A percentile compares a stretch with the other conserved stretches of the same genome.
Evolutionary conservation across 2,113 vertebrate species (phyloP).

Genomic region (Alligator sinensis): DNA sequence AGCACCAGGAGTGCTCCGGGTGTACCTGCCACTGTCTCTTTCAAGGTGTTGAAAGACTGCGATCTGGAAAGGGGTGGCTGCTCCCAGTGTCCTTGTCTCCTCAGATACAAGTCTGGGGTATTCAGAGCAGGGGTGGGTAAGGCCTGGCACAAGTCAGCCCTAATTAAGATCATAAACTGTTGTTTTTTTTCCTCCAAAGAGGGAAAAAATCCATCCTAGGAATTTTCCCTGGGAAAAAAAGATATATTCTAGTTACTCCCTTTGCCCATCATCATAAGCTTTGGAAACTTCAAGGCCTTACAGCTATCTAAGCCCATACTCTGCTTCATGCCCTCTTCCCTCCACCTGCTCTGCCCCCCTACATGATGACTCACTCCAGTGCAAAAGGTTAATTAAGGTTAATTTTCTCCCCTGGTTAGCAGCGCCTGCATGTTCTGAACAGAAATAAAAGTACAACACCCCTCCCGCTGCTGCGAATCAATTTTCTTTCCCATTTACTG

Average conservation of each 20-base stretch:
- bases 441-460: conserved; percentile 72
- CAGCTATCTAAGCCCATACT: conserved; percentile 36
- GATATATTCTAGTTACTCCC: conserved; percentile 27
- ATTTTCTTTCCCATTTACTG: conserved; percentile 79
- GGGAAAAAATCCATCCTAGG: background rate
- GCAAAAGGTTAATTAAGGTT: conserved; percentile 79
- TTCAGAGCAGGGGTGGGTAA: no score
- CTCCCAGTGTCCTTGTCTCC: no score
- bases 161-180: background rate
- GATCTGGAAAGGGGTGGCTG: no score
- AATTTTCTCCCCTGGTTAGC: conserved; percentile 77
- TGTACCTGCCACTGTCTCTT: background rate
- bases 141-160: background rate
- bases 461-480: conserved; percentile 76
- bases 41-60: background rate
- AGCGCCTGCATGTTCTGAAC: conserved; percentile 74
- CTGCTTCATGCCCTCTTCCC: conserved; percentile 66
- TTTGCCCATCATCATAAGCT: background rate
- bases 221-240: conserved; percentile 23
- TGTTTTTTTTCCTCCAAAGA: background rate
- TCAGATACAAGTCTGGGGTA: no score
- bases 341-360: conserved; percentile 22
- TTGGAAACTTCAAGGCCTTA: conserved; percentile 37
- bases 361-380: conserved; percentile 74
- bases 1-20: no score